Percentiles rank a stretch among this genome's conserved stretches.
phyloP scores from a whole-genome alignment of 2,888 invertebrate species.

The Steinernema carpocapsae region DNA sequence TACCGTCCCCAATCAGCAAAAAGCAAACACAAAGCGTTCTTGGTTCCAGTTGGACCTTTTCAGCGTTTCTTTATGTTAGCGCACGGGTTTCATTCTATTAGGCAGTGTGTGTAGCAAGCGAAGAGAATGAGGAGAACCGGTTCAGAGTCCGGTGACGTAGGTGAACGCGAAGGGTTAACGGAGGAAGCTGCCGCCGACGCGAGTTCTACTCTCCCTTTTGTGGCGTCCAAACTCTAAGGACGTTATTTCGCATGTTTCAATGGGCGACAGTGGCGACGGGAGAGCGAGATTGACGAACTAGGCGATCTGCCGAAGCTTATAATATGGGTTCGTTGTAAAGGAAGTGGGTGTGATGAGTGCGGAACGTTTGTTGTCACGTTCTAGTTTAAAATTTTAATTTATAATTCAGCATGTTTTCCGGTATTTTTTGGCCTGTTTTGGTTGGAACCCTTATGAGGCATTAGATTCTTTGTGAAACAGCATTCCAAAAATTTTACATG shows the following conservation, averaged over 20 bases:
- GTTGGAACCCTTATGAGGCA: no score
- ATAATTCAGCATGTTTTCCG: not conserved
- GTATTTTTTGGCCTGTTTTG: no score
- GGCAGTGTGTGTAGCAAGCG: not conserved
- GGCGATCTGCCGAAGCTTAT: not conserved
- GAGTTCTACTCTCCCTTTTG: not conserved
- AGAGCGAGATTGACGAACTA: not conserved
- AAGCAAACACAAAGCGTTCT: not conserved
- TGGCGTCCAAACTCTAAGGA: not conserved
- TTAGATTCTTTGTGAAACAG: no score
- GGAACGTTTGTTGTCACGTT: not conserved
- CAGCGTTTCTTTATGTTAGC: slow-evolving; percentile 32
- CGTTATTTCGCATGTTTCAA: slow-evolving; percentile 21
- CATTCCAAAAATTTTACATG: no score
- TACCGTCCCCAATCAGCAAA: not conserved
- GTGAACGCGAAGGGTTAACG: slow-evolving; percentile 21
- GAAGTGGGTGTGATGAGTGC: not conserved
- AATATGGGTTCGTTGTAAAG: not conserved
- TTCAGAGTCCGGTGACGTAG: not conserved
- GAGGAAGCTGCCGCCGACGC: not conserved
- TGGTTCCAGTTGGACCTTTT: slow-evolving; percentile 9
- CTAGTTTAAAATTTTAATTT: not conserved
- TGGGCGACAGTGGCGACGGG: slow-evolving; percentile 7
- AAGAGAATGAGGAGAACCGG: not conserved
- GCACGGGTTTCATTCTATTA: no score